phyloP scores from a whole-genome alignment of 1,140 invertebrate species.

The Pectinophora gossypiella region DNA sequence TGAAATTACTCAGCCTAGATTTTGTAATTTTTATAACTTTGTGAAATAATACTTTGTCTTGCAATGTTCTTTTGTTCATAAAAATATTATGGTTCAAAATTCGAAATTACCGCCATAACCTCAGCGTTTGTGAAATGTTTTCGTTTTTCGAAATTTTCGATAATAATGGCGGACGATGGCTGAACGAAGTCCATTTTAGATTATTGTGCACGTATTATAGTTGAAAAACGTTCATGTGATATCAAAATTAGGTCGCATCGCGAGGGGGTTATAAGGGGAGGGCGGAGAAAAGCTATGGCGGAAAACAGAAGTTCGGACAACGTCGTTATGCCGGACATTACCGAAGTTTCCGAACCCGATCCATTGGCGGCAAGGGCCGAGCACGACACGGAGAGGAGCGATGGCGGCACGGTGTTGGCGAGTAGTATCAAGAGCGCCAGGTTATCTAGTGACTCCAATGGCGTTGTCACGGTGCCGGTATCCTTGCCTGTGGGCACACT shows the following conservation, averaged over 20 bases:
- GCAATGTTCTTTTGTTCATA: no score
- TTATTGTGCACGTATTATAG: slow-evolving; percentile 14
- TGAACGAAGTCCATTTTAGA: slow-evolving; percentile 24
- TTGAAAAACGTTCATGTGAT: slow-evolving; percentile 28
- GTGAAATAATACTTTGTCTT: no score
- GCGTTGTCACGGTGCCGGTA: slow-evolving; percentile 81
- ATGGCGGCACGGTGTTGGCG: slow-evolving; percentile 55
- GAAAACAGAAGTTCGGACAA: slow-evolving; percentile 78
- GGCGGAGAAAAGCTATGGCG: slow-evolving; percentile 60
- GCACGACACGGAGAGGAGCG: slow-evolving; percentile 63
- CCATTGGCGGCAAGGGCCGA: slow-evolving; percentile 77
- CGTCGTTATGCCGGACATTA: slow-evolving; percentile 82
- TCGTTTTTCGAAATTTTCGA: slow-evolving; percentile 13
- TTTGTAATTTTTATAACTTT: no score
- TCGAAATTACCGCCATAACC: slow-evolving; percentile 46
- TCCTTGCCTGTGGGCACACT: slow-evolving; percentile 87
- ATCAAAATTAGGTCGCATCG: slow-evolving; percentile 29
- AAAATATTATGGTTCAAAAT: no score
- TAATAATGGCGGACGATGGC: slow-evolving; percentile 42
- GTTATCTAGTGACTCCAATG: slow-evolving; percentile 52
- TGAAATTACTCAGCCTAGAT: no score
- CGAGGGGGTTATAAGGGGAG: slow-evolving; percentile 35
- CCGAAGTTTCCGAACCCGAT: slow-evolving; percentile 77
- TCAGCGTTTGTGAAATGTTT: slow-evolving; percentile 29
- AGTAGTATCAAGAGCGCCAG: slow-evolving; percentile 59